Percentiles rank a stretch among this genome's conserved stretches.
Evolutionary conservation across 2,888 invertebrate species (phyloP).

Genomic region (Eupeodes luniger): DNA sequence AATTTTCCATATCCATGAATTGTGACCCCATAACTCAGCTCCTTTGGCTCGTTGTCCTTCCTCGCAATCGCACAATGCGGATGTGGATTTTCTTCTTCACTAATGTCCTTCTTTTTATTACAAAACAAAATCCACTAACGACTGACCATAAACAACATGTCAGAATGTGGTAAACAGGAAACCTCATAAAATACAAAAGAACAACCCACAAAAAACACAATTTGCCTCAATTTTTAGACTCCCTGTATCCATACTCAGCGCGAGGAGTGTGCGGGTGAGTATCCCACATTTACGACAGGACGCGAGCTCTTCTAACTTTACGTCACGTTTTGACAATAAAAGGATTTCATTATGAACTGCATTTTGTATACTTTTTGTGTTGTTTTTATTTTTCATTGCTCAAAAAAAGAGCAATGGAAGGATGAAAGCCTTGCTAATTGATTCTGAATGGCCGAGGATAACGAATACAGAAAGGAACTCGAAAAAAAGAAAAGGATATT

Average conservation of each 20-base stretch:
- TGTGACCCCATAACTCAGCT: neutral
- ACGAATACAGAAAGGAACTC: slow-evolving; percentile 29
- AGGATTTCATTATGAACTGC: slow-evolving; percentile 66
- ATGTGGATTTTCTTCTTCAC: neutral
- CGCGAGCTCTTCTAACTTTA: slow-evolving; percentile 33
- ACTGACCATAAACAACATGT: slow-evolving; percentile 66
- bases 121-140: slow-evolving; percentile 12
- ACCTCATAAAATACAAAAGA: slow-evolving; percentile 29
- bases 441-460: slow-evolving; percentile 55
- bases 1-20: slow-evolving; percentile 8
- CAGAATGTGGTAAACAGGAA: slow-evolving; percentile 53
- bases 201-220: slow-evolving; percentile 2
- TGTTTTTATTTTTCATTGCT: slow-evolving; percentile 18
- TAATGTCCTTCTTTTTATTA: neutral
- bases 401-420: neutral
- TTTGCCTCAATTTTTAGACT: neutral
- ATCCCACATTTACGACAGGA: neutral
- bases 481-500: slow-evolving; percentile 7
- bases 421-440: slow-evolving; percentile 65
- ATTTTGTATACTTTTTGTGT: slow-evolving; percentile 12
- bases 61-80: neutral
- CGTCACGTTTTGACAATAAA: slow-evolving; percentile 72
- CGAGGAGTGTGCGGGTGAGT: neutral
- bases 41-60: neutral
- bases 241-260: no score